phyloP scores from a whole-genome alignment of 2,888 invertebrate species.

The Nomada hirtipes region DNA sequence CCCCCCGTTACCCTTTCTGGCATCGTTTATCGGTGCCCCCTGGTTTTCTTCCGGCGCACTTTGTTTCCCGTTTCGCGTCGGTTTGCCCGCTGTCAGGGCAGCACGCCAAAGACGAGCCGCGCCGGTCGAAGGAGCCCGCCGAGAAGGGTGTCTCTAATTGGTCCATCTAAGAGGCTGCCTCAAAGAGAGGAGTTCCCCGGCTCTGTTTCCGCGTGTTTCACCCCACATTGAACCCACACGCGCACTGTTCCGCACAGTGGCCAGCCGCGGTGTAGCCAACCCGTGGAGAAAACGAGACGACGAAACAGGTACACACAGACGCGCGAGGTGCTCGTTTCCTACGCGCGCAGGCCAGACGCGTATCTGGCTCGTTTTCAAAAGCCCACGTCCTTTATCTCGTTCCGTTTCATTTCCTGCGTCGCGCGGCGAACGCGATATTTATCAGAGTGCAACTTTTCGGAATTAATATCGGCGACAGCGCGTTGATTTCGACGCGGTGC shows the following conservation, averaged over 20 bases:
- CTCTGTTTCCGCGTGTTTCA: slow-evolving; percentile 39
- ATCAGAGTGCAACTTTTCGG: slow-evolving; percentile 40
- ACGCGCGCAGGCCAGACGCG: slow-evolving; percentile 19
- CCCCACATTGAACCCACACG: neutral
- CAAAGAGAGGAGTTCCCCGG: slow-evolving; percentile 71
- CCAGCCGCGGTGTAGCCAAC: neutral
- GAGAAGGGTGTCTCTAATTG: slow-evolving; percentile 78
- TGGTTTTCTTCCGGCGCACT: slow-evolving; percentile 43
- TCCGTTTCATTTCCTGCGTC: slow-evolving; percentile 50
- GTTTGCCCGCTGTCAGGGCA: slow-evolving; percentile 42
- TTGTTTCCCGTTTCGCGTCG: slow-evolving; percentile 47
- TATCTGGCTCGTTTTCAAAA: slow-evolving; percentile 56
- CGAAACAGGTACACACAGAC: neutral
- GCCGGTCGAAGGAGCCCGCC: slow-evolving; percentile 40
- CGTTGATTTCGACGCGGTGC: slow-evolving; percentile 27
- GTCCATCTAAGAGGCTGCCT: slow-evolving; percentile 74
- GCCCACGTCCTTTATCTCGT: slow-evolving; percentile 43
- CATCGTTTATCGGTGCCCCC: neutral
- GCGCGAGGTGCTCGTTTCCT: slow-evolving; percentile 4
- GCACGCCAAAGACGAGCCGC: slow-evolving; percentile 53
- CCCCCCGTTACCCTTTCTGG: no score
- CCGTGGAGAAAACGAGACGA: slow-evolving; percentile 4
- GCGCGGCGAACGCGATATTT: slow-evolving; percentile 30
- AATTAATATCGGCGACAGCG: slow-evolving; percentile 54
- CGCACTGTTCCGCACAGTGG: neutral